Base-by-base conservation (phyloP, 2,888 invertebrate species). In the Liposcelis brunnea region DNA sequence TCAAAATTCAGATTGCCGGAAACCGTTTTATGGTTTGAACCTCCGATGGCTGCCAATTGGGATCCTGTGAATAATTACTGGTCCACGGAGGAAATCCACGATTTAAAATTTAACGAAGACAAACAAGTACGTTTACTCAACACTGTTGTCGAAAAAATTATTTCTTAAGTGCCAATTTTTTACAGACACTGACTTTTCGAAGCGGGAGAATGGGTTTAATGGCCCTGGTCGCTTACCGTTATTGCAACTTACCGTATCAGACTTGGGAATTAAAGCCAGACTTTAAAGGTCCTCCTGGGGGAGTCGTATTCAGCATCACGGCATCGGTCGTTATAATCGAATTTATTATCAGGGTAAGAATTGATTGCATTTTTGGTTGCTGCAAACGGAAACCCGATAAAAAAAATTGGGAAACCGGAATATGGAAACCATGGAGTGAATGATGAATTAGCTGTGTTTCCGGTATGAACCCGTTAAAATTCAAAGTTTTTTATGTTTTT, bases 21-120 rank as follows among this genome's bases (percentile, higher is more conserved):
- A 32, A 70, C 74, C 1, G 73, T 81, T 32, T 67, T 82, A 54
- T 83, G 84, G 84, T 74, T 77, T 45, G 84, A 84, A 54, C 82
- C 83, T 0, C 84, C 84, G 0, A 71, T 80, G 6, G 60, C 60
- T 2, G 77, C 80, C 43, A 78, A 79, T 52, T 83, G 83, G 81
- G 73, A 79, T 49, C 65, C 63, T 45, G 62, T 62, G 49, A 58
- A 58, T 56, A 53, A 59, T 2, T 66, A 70, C 36, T 84, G 84
- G 84, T 77, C 77, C 1, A 74, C 70, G 15, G 72, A 77, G 52
- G 77, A 79, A 54, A 69, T 83, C 6, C 80, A 83, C 54, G 84
- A 84, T 51, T 70, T 75, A 48, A 84, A 85, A 59, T 87, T 79
- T 56, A 85, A 85, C 57, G 89, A 89, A 58, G 86, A 87, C 55